Conservation (phyloP, 2,888 invertebrate species). For the Tetrapedia diversipes region DNA sequence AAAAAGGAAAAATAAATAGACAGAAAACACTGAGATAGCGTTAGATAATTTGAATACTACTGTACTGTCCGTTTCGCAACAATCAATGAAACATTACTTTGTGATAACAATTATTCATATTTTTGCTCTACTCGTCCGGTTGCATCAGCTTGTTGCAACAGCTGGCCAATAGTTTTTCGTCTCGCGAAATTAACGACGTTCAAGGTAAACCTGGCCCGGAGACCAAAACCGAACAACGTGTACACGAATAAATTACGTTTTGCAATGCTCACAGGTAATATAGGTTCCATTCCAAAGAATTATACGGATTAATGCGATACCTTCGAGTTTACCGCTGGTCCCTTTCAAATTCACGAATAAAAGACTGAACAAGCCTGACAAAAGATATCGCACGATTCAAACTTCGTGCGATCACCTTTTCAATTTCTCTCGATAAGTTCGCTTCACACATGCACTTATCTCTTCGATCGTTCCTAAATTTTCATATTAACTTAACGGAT, state of each 20-base stretch:
- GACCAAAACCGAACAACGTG: neutral
- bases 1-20: neutral
- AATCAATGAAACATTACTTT: constrained; percentile 33
- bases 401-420: too few species aligned
- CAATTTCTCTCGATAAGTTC: too few species aligned
- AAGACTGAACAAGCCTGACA: too few species aligned
- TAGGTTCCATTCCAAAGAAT: too few species aligned
- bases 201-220: constrained; percentile 26
- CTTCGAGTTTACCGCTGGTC: too few species aligned
- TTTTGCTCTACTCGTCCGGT: constrained; percentile 24
- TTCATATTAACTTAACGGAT: too few species aligned
- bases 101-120: constrained; percentile 40
- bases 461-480: too few species aligned
- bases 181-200: constrained; percentile 26
- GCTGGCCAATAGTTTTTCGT: constrained; percentile 20
- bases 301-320: too few species aligned
- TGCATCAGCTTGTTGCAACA: constrained; percentile 42
- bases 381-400: too few species aligned
- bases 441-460: too few species aligned
- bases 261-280: too few species aligned
- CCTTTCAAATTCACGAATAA: too few species aligned
- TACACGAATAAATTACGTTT: neutral
- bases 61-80: constrained; percentile 21
- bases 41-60: constrained; percentile 20
- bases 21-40: constrained; percentile 14